Evolutionary conservation across 2,888 invertebrate species (phyloP).

Genomic region (Apodemia duryi): DNA sequence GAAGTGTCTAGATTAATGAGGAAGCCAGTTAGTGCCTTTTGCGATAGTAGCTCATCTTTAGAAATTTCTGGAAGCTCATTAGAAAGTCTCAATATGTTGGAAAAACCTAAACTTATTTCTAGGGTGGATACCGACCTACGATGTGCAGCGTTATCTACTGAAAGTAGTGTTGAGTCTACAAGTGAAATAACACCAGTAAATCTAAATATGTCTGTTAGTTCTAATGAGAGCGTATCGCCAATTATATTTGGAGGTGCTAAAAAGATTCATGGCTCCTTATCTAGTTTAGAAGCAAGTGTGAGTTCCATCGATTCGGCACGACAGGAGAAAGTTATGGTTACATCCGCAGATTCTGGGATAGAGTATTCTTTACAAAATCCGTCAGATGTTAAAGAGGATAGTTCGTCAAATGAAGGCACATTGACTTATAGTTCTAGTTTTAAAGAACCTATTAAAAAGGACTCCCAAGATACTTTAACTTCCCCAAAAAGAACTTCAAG

Average conservation of each 20-base stretch:
- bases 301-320: conserved; percentile 68
- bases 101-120: conserved; percentile 39
- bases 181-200: conserved; percentile 65
- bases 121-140: conserved; percentile 49
- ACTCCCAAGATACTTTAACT: conserved; percentile 54
- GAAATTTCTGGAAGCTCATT: conserved; percentile 74
- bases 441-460: conserved; percentile 51
- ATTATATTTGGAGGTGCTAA: conserved; percentile 63
- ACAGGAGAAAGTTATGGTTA: conserved; percentile 63
- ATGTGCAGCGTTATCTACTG: conserved; percentile 58
- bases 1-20: conserved; percentile 74
- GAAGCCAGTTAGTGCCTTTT: conserved; percentile 59
- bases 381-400: conserved; percentile 58
- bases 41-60: conserved; percentile 68
- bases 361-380: conserved; percentile 68
- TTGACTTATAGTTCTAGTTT: conserved; percentile 68
- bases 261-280: conserved; percentile 66
- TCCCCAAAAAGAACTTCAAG: conserved; percentile 65
- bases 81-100: conserved; percentile 61
- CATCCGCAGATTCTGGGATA: conserved; percentile 72
- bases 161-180: conserved; percentile 65
- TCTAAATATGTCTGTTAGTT: conserved; percentile 66
- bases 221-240: conserved; percentile 72
- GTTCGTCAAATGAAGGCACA: conserved; percentile 72
- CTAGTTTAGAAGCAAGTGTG: conserved; percentile 72